phyloP scores from a whole-genome alignment of 2,888 invertebrate species.

The Plemyria rubiginata region DNA sequence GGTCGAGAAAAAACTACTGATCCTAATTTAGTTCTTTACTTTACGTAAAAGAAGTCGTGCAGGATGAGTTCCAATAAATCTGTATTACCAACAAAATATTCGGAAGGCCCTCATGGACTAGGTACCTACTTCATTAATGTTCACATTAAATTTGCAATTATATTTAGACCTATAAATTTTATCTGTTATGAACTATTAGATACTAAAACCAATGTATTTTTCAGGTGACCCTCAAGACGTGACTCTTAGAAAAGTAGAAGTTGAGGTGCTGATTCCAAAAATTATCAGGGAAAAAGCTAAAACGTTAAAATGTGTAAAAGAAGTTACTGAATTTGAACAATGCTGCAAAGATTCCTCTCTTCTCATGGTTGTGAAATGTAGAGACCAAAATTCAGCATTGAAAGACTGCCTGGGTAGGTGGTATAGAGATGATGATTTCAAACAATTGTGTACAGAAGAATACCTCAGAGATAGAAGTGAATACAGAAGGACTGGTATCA shows the following conservation, averaged over 20 bases:
- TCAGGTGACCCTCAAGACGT: slow-evolving; percentile 94
- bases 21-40: not conserved
- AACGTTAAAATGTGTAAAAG: slow-evolving; percentile 89
- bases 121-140: no score
- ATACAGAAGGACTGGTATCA: slow-evolving; percentile 92
- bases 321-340: slow-evolving; percentile 88
- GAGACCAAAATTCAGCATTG: slow-evolving; percentile 88
- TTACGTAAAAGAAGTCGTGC: not conserved
- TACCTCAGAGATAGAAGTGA: slow-evolving; percentile 93
- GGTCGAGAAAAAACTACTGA: no score
- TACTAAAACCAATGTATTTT: slow-evolving; percentile 39
- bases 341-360: slow-evolving; percentile 90
- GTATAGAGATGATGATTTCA: slow-evolving; percentile 92
- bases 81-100: slow-evolving; percentile 71
- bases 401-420: slow-evolving; percentile 89
- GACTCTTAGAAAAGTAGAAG: slow-evolving; percentile 94
- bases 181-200: not conserved
- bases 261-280: slow-evolving; percentile 94
- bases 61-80: slow-evolving; percentile 53
- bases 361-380: slow-evolving; percentile 90
- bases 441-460: slow-evolving; percentile 89
- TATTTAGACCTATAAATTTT: no score
- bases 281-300: slow-evolving; percentile 93
- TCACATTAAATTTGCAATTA: no score
- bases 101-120: slow-evolving; percentile 84